Base-by-base conservation (phyloP, 2,113 vertebrate species). In the Antennarius striatus region DNA sequence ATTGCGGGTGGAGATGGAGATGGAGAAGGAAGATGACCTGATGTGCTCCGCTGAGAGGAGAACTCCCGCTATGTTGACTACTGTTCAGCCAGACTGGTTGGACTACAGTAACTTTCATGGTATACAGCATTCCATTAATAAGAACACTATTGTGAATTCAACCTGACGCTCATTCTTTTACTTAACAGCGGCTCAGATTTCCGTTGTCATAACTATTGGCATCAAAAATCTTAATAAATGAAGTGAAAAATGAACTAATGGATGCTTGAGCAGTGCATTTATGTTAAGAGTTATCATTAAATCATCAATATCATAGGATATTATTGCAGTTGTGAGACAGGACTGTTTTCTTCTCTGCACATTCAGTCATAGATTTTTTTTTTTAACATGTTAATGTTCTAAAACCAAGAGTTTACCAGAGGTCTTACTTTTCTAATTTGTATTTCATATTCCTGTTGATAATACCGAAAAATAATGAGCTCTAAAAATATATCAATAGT, bases 51-150 rank as follows among this genome's bases (percentile, higher is more conserved):
- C 40, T 56, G 84, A 83, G 63, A 82, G 10, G n/a, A 79, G 51
- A 32, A 75, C 46, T 12, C 73, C 79, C 30, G 8, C 32, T 70
- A 52, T 47, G n/a, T n/a, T 39, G 36, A 68, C 69, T n/a, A 48
- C 52, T n/a, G 15, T 15, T 75, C 81, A 40, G 36, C 48, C 22
- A 22, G 22, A 22, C 22, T 77, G 64, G 32, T 64, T 48, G 69
- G 74, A 88, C 55, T 90, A 89, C 65, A 81, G 82, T 67, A 95
- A 48, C 54, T 98, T 98, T 91, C 89, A 98, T 70, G 97, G 97
- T 99, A 92, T 81, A 0, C 42, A 42, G 28, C 45, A 32, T n/a
- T n/a, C n/a, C n/a, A n/a, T n/a, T n/a, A 17, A 14, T 9, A 59
- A 5, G 8, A 51, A 55, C 64, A 17, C 4, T 22, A 5, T 36